These are phyloP conservation scores for Cryptus viduatorius DNA, from an alignment of 2,888 invertebrate species.

Conservation along the genomic window DNA sequence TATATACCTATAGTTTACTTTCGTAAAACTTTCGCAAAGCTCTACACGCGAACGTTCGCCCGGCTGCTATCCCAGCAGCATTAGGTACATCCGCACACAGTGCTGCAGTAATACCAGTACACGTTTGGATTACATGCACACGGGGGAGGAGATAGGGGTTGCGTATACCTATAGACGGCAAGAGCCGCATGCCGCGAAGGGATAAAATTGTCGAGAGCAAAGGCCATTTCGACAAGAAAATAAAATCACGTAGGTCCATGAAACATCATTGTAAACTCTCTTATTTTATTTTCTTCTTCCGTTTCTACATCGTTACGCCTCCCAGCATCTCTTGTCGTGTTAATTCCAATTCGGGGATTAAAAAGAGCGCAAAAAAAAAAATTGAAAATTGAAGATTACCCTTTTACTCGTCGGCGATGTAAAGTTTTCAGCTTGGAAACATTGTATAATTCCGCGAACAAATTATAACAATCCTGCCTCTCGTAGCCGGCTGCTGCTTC, in stretches of 20 bases:
- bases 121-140: neutral
- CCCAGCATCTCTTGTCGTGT: neutral
- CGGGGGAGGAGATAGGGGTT: too few species aligned
- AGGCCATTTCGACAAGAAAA: constrained; percentile 9
- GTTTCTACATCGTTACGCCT: neutral
- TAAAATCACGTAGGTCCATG: constrained; percentile 23
- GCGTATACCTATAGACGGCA: neutral
- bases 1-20: constrained; percentile 8
- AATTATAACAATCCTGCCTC: neutral
- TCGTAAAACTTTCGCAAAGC: constrained; percentile 45
- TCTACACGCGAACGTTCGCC: constrained; percentile 35
- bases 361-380: neutral
- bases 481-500: neutral
- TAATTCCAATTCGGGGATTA: neutral
- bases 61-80: neutral
- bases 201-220: constrained; percentile 16
- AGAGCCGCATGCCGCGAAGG: neutral
- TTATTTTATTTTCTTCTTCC: neutral
- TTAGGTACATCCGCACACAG: neutral
- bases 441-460: neutral
- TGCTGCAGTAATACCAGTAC: neutral
- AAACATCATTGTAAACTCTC: neutral
- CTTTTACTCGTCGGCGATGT: too few species aligned
- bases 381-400: neutral
- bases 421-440: neutral